Percentiles rank a stretch among this genome's conserved stretches.
phyloP scores from a whole-genome alignment of 2,888 invertebrate genomes.

The Flexamia atlantica region DNA sequence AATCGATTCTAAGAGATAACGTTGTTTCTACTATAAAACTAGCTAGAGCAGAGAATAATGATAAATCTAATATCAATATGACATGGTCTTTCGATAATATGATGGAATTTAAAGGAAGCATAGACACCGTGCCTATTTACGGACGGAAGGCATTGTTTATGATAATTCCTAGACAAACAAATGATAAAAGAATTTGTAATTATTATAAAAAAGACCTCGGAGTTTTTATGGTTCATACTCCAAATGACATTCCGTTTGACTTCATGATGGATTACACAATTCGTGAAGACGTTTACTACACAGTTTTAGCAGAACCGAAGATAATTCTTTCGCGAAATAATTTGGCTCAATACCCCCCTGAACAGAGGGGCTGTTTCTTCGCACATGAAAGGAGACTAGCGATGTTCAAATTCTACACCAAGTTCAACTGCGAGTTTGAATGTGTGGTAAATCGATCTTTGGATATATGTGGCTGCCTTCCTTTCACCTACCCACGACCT shows the following conservation, averaged over 20 bases:
- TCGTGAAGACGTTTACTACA: background rate
- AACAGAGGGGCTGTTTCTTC: background rate
- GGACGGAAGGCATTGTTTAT: background rate
- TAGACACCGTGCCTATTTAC: background rate
- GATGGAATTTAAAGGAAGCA: background rate
- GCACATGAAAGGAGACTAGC: background rate
- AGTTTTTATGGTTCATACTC: background rate
- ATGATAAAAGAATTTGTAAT: background rate
- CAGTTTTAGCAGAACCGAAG: background rate
- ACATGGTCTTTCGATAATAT: background rate
- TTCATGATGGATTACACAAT: background rate
- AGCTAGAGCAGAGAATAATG: background rate
- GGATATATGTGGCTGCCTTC: background rate
- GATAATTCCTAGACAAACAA: background rate
- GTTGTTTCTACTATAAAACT: background rate
- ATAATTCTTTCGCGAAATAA: background rate
- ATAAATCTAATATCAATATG: background rate
- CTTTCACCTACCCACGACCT: background rate
- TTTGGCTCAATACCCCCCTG: background rate
- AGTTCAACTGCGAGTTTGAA: background rate
- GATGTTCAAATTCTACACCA: background rate
- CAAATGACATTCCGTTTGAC: background rate
- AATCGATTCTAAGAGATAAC: background rate
- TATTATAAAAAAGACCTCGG: background rate
- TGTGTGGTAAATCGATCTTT: background rate